Percentiles rank a stretch among this genome's conserved stretches.
phyloP scores from a whole-genome alignment of 2,797 vertebrate genomes.

The Aldrovandia affinis region DNA sequence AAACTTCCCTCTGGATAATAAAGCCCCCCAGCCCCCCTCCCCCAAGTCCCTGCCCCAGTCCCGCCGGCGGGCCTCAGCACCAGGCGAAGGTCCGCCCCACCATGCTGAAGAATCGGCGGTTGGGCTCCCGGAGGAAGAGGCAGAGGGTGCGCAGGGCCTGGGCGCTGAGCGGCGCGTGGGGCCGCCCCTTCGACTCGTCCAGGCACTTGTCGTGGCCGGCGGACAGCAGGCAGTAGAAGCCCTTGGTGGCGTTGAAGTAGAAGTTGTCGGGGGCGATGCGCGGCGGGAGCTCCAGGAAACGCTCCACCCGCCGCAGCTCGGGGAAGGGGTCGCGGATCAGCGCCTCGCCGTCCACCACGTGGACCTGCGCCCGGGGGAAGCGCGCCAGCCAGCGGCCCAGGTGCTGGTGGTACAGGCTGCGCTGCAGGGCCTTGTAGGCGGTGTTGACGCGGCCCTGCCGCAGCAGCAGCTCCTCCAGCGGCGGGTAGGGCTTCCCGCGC shows the following conservation, averaged over 20 bases:
- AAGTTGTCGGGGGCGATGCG: slow-evolving; percentile 75
- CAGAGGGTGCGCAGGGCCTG: slow-evolving; percentile 75
- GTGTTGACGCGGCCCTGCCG: slow-evolving; percentile 67
- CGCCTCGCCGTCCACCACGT: slow-evolving; percentile 79
- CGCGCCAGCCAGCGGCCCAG: slow-evolving; percentile 74
- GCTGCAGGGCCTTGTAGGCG: slow-evolving; percentile 77
- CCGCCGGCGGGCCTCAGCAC: slow-evolving; percentile 66
- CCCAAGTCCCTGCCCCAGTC: too few relatives aligned
- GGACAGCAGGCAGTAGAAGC: slow-evolving; percentile 81
- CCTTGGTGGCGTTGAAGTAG: slow-evolving; percentile 83
- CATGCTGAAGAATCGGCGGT: slow-evolving; percentile 79
- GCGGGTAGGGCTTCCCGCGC: slow-evolving; percentile 75
- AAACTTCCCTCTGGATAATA: too few relatives aligned
- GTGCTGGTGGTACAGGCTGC: slow-evolving; percentile 79
- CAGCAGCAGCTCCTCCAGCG: slow-evolving; percentile 75
- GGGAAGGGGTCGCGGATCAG: slow-evolving; percentile 78
- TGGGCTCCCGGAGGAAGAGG: slow-evolving; percentile 73
- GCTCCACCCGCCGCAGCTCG: slow-evolving; percentile 75
- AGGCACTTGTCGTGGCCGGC: slow-evolving; percentile 79
- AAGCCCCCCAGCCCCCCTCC: too few relatives aligned
- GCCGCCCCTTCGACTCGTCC: slow-evolving; percentile 81
- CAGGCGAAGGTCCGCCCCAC: slow-evolving; percentile 77
- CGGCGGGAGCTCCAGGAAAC: slow-evolving; percentile 73
- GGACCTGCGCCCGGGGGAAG: slow-evolving; percentile 77
- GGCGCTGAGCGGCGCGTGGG: slow-evolving; percentile 71